Base-by-base conservation (phyloP, 23 tunicate species). In the Trididemnum nubilum region DNA sequence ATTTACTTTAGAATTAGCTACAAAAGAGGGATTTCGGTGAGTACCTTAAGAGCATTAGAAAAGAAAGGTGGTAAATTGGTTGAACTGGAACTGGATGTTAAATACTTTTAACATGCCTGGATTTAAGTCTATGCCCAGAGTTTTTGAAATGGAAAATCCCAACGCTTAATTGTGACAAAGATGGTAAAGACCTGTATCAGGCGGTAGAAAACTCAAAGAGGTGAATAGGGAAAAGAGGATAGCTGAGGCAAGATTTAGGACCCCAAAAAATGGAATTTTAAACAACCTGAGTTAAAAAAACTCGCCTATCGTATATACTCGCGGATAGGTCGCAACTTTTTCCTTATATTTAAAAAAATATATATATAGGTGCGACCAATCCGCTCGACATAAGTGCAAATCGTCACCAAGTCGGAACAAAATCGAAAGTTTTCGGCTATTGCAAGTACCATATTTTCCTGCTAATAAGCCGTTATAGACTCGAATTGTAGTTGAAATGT, bases 171-270 rank as follows among this genome's bases (percentile, higher is more conserved):
- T 23, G 18, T 12, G 18, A 24, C 67, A 15, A 24, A 71, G 30
- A 71, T 19, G 30, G n/a, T 23, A 49, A 28, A 71, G 40, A 34
- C 23, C 49, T 71, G 26, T 71, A 25, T 34, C 39, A 71, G 23
- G 30, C 26, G n/a, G 40, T 71, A 71, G 15, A 71, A 71, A 71
- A 35, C 26, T 71, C 12, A 29, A 71, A 31, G 76, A 71, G 21
- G 39, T 71, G 26, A 5, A 26, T 24, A 71, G 39, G 18, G 40
- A 34, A 2, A 28, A 71, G 4, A 34, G 2, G 23, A 71, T 71
- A 24, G 40, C 49, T 7, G 26, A 71, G n/a, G 3, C 22, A 23
- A 12, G 29, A 61, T 61, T 15, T n/a, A 24, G 5, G 5, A 61
- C 3, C 29, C 26, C n/a, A 24, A 61, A 61, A n/a, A 61, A 61